phyloP scores from a whole-genome alignment of 2,888 invertebrate genomes.

The Drosophila seclusa region DNA sequence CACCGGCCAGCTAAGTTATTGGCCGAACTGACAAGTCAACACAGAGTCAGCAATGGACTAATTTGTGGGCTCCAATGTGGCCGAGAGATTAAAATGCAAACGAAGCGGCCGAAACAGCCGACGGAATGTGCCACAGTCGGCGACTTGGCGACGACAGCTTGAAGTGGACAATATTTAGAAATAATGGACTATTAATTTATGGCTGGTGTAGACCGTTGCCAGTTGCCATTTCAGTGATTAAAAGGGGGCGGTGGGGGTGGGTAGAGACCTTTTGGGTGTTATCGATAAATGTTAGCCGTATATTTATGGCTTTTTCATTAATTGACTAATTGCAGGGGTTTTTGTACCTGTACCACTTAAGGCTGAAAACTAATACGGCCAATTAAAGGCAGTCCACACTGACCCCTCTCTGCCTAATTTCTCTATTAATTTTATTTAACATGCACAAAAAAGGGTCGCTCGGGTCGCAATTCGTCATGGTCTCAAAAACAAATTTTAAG shows the following conservation, averaged over 20 bases:
- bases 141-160: conserved; percentile 77
- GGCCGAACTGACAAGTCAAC: conserved; percentile 76
- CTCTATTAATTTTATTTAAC: conserved; percentile 77
- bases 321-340: conserved; percentile 75
- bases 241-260: conserved; percentile 4
- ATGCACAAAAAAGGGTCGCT: conserved; percentile 36
- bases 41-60: conserved; percentile 67
- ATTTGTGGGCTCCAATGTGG: conserved; percentile 68
- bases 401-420: conserved; percentile 65
- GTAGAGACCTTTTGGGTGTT: conserved; percentile 52
- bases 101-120: conserved; percentile 56
- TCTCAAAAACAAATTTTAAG: conserved; percentile 56
- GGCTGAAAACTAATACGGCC: conserved; percentile 64
- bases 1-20: conserved; percentile 66
- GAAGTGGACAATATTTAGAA: conserved; percentile 78
- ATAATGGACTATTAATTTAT: conserved; percentile 82
- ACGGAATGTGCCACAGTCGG: conserved; percentile 46
- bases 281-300: conserved; percentile 66
- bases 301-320: conserved; percentile 76
- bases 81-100: conserved; percentile 79
- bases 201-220: conserved; percentile 41
- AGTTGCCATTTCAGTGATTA: conserved; percentile 63
- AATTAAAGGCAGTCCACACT: conserved; percentile 55
- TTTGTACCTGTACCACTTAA: conserved; percentile 64
- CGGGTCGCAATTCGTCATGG: conserved; percentile 72